Evolutionary conservation across 2,797 vertebrate genomes (phyloP).

Genomic region (Acrossocheilus fasciatus): DNA sequence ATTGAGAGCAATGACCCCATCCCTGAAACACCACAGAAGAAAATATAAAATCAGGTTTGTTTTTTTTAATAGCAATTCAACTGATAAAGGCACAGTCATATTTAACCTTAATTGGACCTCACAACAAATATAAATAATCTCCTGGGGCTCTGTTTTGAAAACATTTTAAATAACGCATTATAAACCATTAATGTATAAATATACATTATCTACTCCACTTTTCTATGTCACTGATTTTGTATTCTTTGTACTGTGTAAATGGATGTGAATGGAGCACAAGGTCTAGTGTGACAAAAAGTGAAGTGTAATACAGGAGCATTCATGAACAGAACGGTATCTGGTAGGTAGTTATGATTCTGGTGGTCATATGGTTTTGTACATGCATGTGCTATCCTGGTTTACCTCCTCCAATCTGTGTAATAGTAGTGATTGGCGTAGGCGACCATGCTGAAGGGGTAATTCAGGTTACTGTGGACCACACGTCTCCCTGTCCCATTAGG

Average conservation of each 20-base stretch:
- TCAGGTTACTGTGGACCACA: conserved; percentile 85
- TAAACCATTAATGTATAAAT: neutral
- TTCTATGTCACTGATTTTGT: neutral
- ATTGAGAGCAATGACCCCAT: conserved; percentile 88
- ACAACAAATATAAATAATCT: neutral
- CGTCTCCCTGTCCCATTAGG: conserved; percentile 85
- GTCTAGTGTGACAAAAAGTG: neutral
- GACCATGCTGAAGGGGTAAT: conserved; percentile 94
- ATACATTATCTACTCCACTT: too few relatives aligned
- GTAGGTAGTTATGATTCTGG: neutral
- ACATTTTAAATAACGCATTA: too few relatives aligned
- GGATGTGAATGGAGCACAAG: neutral
- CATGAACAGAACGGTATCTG: neutral
- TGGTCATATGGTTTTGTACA: neutral
- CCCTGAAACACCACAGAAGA: conserved; percentile 74
- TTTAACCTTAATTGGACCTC: neutral
- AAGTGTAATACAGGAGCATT: neutral
- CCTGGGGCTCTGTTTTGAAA: neutral
- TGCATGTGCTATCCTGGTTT: neutral
- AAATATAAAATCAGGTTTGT: neutral
- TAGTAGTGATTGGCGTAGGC: conserved; percentile 92
- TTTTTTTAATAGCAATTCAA: too few relatives aligned
- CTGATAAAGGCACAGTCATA: neutral
- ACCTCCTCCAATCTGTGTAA: conserved; percentile 96
- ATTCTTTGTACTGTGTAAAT: neutral